These are phyloP conservation scores for Iselma pallidipennis DNA, from an alignment of 2,888 invertebrate genomes.

Conservation along the genomic window DNA sequence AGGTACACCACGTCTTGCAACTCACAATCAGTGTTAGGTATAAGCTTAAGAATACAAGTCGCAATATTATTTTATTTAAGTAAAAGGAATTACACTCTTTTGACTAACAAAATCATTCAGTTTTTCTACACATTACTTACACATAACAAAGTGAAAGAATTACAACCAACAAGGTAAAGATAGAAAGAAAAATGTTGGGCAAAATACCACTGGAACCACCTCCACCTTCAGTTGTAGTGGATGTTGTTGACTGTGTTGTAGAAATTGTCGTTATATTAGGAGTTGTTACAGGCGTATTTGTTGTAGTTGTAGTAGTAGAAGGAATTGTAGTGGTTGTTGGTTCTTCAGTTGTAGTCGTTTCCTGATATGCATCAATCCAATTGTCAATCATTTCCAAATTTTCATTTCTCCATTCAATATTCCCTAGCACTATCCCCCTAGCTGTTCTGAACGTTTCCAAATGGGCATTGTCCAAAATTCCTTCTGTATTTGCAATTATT, in stretches of 20 bases:
- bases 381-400: conserved; percentile 2
- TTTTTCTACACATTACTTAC: too few species aligned
- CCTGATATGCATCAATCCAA: conserved; percentile 1
- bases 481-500: conserved; percentile 1
- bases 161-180: too few species aligned
- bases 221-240: not conserved
- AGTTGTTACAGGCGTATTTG: not conserved
- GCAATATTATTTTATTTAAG: too few species aligned
- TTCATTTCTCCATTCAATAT: not conserved
- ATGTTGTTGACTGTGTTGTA: not conserved
- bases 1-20: too few species aligned
- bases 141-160: too few species aligned
- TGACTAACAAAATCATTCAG: too few species aligned
- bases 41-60: too few species aligned
- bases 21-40: too few species aligned
- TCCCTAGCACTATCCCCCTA: not conserved
- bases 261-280: not conserved
- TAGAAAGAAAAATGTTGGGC: too few species aligned
- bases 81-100: too few species aligned
- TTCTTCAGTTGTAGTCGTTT: not conserved
- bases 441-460: not conserved
- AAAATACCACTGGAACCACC: not conserved
- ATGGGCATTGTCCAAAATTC: not conserved
- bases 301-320: not conserved
- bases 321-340: not conserved